Evolutionary conservation across 2,888 invertebrate species (phyloP).

Genomic region (Pimpla rufipes): DNA sequence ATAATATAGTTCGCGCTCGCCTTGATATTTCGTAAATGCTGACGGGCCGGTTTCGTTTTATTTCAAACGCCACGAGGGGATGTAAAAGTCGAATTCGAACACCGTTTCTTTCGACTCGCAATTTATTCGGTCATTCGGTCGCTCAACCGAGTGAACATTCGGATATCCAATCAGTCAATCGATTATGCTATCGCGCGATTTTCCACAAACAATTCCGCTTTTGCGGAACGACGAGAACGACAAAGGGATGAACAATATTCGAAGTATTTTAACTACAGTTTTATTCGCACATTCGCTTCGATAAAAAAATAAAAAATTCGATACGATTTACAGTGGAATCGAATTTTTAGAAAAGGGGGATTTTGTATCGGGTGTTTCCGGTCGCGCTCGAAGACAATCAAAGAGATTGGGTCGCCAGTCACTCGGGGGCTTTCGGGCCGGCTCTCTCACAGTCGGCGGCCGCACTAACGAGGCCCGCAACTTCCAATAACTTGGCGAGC

Average conservation of each 20-base stretch:
- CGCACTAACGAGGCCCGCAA: slow-evolving; percentile 43
- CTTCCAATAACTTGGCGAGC: slow-evolving; percentile 48
- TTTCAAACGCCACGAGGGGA: background rate
- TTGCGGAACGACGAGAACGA: too few species aligned
- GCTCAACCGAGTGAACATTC: background rate
- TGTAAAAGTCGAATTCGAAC: background rate
- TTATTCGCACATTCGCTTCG: too few species aligned
- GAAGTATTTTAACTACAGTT: too few species aligned
- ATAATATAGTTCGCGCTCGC: background rate
- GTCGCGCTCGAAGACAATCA: slow-evolving; percentile 28
- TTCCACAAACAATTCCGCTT: background rate
- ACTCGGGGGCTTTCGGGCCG: slow-evolving; percentile 30
- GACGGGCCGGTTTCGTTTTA: too few species aligned
- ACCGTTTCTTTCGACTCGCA: background rate
- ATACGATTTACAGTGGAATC: background rate
- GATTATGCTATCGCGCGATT: background rate
- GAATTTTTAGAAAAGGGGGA: background rate
- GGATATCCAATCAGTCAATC: background rate
- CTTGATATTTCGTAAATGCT: background rate
- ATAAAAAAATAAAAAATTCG: background rate
- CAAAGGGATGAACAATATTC: too few species aligned
- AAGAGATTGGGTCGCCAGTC: slow-evolving; percentile 40
- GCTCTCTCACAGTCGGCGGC: slow-evolving; percentile 4
- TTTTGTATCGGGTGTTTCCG: background rate
- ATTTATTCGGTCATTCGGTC: background rate